phyloP scores from a whole-genome alignment of 37 sponge, comb jelly and placozoan species.

The Petrosia ficiformis region DNA sequence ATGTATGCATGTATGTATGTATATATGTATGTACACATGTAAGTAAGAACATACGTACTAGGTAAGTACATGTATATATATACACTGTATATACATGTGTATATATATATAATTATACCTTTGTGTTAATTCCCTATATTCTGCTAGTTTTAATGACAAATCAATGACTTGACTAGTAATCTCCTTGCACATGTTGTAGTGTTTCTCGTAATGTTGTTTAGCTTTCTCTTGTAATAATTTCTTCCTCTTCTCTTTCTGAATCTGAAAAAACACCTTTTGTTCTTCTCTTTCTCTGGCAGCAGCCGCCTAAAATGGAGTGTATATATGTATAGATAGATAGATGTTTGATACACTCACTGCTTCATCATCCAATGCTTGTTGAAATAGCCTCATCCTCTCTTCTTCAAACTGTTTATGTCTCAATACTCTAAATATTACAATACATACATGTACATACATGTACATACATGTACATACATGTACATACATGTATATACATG shows the following conservation, averaged over 20 bases:
- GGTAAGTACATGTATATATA: background rate
- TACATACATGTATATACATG: background rate
- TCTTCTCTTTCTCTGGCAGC: background rate
- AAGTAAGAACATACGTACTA: background rate
- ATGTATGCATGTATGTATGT: background rate
- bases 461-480: background rate
- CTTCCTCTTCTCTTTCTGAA: conserved; percentile 48
- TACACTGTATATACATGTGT: conserved; percentile 7
- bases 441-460: background rate
- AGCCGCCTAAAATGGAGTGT: background rate
- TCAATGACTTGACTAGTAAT: conserved; percentile 75
- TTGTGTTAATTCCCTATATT: conserved; percentile 77
- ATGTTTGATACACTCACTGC: conserved; percentile 38
- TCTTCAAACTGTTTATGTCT: conserved; percentile 84
- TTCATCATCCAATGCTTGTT: conserved; percentile 78
- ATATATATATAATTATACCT: conserved; percentile 28
- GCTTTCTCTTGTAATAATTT: conserved; percentile 49
- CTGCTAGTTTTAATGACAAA: conserved; percentile 58
- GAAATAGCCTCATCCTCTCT: conserved; percentile 72
- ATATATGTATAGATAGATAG: background rate
- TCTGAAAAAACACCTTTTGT: conserved; percentile 34
- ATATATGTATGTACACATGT: background rate
- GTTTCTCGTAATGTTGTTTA: conserved; percentile 50
- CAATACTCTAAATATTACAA: conserved; percentile 27
- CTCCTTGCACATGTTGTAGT: conserved; percentile 42